Evolutionary conservation across 2,113 vertebrate genomes (phyloP), one percentile per base, ranked within the genome.

Genomic region (Cheirogaleus medius): DNA sequence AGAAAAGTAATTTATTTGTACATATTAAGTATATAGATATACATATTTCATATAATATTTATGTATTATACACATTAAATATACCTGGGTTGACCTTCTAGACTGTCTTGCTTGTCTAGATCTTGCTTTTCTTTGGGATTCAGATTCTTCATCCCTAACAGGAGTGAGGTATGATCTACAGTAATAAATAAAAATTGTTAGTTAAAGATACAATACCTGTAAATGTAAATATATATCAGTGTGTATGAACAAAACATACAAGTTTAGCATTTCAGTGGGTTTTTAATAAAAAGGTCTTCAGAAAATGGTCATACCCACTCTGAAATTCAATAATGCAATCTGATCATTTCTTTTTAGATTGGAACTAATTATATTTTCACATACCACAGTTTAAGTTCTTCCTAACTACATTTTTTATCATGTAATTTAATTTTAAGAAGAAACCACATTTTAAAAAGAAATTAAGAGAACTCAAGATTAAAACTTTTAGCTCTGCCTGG

Each of bases 121-220:
- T 97, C 99, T 99, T 97, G 99, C 99, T 99, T 99, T 99, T 99
- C 99, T 99, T 99, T 99, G 99, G 96, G 99, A 99, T 98, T 99
- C 99, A 0, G 99, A 99, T 95, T 99, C 99, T 99, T 99, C 99
- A 97, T 99, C 99, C 95, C 99, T 99, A 98, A 99, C 99, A 97
- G 99, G 99, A 97, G 99, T 99, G 99, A 99, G 99, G 98, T 99
- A 99, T 96, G 99, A 99, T 98, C 99, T 99, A 95, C 58, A 47
- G 76, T 94, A 92, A 97, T 97, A 95, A 97, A 98, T 95, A 96
- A 98, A 91, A 96, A 95, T 88, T 73, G 20, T 96, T 89, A 98
- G 52, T 20, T 10, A 11, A 11, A 96, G 77, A 87, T 71, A 86
- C 2, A 96, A 94, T 32, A 49, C 52, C 15, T 71, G 32, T 95